Conservation (phyloP, 2,113 vertebrate species). For the Pungitius pungitius region DNA sequence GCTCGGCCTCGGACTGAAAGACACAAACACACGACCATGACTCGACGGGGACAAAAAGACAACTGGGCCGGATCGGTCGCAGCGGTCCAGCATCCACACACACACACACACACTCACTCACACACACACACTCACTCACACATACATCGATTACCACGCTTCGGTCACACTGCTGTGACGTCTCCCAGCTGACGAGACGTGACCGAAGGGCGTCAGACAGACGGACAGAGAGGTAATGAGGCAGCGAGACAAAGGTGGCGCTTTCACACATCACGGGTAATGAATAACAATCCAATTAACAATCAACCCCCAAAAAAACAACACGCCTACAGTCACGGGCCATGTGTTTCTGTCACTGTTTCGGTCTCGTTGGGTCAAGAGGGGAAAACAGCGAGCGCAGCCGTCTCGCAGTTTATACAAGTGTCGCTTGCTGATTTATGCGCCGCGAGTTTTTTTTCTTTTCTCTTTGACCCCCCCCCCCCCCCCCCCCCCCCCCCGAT, state of each 20-base stretch:
- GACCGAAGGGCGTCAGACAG: conserved; percentile 68
- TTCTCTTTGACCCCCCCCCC: too few relatives aligned
- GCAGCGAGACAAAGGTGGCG: conserved; percentile 45
- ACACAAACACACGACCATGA: conserved; percentile 25
- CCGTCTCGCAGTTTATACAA: conserved; percentile 24
- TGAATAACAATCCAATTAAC: conserved; percentile 74
- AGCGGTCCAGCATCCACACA: not conserved
- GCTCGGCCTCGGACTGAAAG: conserved; percentile 80
- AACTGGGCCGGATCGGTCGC: not conserved
- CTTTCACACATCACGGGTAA: conserved; percentile 64
- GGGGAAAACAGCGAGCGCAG: not conserved
- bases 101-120: conserved; percentile 37
- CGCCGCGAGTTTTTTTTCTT: conserved; percentile 14
- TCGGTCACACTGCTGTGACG: conserved; percentile 41
- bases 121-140: conserved; percentile 6
- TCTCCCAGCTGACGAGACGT: conserved; percentile 42
- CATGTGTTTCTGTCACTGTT: conserved; percentile 31
- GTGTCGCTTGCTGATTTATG: conserved; percentile 72
- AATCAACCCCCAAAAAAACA: conserved; percentile 53
- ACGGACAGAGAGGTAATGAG: conserved; percentile 47
- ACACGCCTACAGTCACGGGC: not conserved
- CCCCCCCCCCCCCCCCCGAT: too few relatives aligned
- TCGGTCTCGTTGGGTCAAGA: conserved; percentile 19
- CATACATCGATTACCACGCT: conserved; percentile 11
- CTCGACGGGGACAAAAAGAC: conserved; percentile 15